Evolutionary conservation across 2,797 vertebrate species (phyloP).

Genomic region (Pangasius macronema): DNA sequence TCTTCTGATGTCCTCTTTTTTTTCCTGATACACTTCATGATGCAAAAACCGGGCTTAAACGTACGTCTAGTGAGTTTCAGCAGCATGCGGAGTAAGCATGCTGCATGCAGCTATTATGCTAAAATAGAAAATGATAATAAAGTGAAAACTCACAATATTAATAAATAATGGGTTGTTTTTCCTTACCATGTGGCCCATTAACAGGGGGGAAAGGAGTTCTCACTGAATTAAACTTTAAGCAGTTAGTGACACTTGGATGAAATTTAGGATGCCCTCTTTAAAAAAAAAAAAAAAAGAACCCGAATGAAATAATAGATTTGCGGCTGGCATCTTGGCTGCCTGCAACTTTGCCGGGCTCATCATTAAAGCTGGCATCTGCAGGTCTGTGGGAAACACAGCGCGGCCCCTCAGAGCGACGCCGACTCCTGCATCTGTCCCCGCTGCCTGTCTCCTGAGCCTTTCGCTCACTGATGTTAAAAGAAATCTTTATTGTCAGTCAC

Average conservation of each 20-base stretch:
- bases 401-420: slow-evolving; percentile 79
- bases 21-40: background rate
- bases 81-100: slow-evolving; percentile 37
- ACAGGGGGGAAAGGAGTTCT: slow-evolving; percentile 61
- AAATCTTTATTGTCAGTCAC: slow-evolving; percentile 98
- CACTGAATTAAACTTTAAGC: slow-evolving; percentile 75
- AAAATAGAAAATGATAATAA: slow-evolving; percentile 39
- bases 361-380: slow-evolving; percentile 79
- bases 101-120: slow-evolving; percentile 33
- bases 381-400: slow-evolving; percentile 76
- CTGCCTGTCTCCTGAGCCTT: slow-evolving; percentile 88
- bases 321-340: slow-evolving; percentile 59
- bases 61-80: slow-evolving; percentile 43
- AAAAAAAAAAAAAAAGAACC: slow-evolving; percentile 31
- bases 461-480: slow-evolving; percentile 97
- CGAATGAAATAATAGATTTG: slow-evolving; percentile 74
- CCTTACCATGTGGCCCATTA: slow-evolving; percentile 64
- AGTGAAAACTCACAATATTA: slow-evolving; percentile 65
- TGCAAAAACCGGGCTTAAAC: slow-evolving; percentile 26
- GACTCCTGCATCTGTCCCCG: slow-evolving; percentile 82
- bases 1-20: slow-evolving; percentile 18
- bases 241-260: slow-evolving; percentile 63
- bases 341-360: slow-evolving; percentile 62
- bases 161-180: slow-evolving; percentile 77
- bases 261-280: slow-evolving; percentile 70